phyloP scores from a whole-genome alignment of 2,888 invertebrate genomes.

The Thera obeliscata region DNA sequence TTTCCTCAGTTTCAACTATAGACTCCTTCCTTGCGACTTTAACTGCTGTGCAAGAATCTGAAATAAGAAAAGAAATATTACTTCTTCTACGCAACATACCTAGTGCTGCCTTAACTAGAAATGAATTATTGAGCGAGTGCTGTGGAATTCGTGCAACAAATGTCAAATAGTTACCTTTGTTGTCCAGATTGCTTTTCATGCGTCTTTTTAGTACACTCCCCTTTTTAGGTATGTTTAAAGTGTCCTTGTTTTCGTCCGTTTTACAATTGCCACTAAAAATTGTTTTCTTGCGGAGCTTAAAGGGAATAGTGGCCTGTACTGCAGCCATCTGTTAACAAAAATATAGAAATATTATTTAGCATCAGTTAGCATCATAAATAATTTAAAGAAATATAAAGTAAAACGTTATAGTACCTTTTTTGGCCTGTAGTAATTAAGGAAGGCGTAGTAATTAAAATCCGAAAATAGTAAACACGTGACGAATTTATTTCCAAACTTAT shows the following conservation, averaged over 20 bases:
- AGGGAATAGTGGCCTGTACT: constrained; percentile 78
- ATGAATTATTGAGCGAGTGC: no score
- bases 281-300: constrained; percentile 77
- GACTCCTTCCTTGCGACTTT: constrained; percentile 59
- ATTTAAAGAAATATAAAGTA: not conserved
- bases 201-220: constrained; percentile 49
- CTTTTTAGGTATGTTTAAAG: constrained; percentile 48
- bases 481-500: constrained; percentile 28
- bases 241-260: constrained; percentile 65
- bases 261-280: constrained; percentile 49
- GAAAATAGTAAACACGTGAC: constrained; percentile 22
- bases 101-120: not conserved
- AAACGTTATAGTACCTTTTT: constrained; percentile 17
- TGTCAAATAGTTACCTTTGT: constrained; percentile 17
- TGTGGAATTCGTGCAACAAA: no score
- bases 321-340: constrained; percentile 67
- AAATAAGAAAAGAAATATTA: constrained; percentile 37
- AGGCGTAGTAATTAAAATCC: constrained; percentile 5
- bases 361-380: not conserved
- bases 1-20: constrained; percentile 14
- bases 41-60: constrained; percentile 60
- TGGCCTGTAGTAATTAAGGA: not conserved
- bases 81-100: not conserved
- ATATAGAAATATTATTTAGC: no score
- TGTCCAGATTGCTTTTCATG: constrained; percentile 41